phyloP scores from a whole-genome alignment of 2,797 vertebrate genomes.

The Cynodonichthys magdalenae region DNA sequence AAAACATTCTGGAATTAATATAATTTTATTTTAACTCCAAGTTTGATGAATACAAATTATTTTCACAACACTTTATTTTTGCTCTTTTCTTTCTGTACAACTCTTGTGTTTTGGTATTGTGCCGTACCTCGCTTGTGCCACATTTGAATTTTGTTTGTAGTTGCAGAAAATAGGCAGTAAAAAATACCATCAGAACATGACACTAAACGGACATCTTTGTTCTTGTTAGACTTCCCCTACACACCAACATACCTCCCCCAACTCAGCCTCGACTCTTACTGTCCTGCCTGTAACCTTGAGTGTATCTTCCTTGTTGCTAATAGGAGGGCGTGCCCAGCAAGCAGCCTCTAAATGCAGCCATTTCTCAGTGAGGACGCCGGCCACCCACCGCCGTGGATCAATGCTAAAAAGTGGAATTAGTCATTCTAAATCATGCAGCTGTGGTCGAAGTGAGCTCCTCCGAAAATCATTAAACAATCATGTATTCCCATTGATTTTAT shows the following conservation, averaged over 20 bases:
- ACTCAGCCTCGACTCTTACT: neutral
- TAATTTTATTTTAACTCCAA: too few species aligned
- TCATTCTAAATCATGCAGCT: conserved; percentile 98
- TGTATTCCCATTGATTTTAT: conserved; percentile 99
- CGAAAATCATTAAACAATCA: conserved; percentile 99
- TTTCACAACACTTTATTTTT: too few species aligned
- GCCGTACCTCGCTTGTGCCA: too few species aligned
- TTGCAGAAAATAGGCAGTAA: neutral
- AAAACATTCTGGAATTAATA: too few species aligned
- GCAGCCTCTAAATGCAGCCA: conserved; percentile 37
- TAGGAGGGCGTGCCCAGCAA: conserved; percentile 3
- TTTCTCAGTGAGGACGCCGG: conserved; percentile 82
- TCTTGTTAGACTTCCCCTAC: too few species aligned
- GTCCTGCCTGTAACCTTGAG: conserved; percentile 43
- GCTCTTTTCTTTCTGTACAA: too few species aligned
- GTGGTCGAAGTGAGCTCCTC: conserved; percentile 95
- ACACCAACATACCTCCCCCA: neutral
- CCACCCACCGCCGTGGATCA: conserved; percentile 80
- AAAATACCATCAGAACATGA: neutral
- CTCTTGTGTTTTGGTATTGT: too few species aligned
- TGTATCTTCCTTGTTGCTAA: conserved; percentile 16
- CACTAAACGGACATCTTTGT: neutral
- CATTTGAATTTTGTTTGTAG: neutral
- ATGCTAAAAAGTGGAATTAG: conserved; percentile 99
- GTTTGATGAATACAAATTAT: too few species aligned